Evolutionary conservation across 1,140 invertebrate species (phyloP), one percentile per base, ranked within the genome.

Genomic region (Saccostrea glomerata): DNA sequence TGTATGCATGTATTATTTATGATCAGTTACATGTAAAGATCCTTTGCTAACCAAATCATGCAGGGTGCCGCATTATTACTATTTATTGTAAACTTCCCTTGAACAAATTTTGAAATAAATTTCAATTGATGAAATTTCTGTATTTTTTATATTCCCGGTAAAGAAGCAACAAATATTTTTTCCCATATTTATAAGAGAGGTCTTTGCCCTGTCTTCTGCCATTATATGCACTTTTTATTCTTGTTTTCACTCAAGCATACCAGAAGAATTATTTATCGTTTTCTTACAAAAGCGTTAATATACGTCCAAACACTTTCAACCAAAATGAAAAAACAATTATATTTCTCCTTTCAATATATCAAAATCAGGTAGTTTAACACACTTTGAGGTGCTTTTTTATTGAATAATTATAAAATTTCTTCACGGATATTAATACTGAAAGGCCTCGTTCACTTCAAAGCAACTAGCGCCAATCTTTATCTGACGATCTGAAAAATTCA

Each of bases 351-450:
- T 36, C 25, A 36, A 77, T 77, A 77, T 17, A 77, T 36, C 30
- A 77, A 77, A 77, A 30, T 77, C 15, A 25, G 70, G 6, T 12
- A 15, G 23, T 77, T 77, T 13, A 23, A 77, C 23, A 77, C 11
- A 77, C 70, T 77, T 77, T 77, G 70, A 30, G 30, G 70, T 77
- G 23, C 13, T 13, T 77, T 77, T 77, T 77, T 77, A 77, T 77
- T 77, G 70, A 77, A 77, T 77, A 77, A 77, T 77, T 77, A 77
- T 77, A 77, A 77, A 77, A 40, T 36, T 36, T 77, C 70, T 25
- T 77, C 70, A 77, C 70, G 70, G 30, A 15, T 77, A 77, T 77
- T 30, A 77, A 77, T 36, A 15, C 25, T 77, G 25, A 36, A 77
- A 30, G 25, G 30, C 15, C 30, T 13, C 60, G 20, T 66, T 36